phyloP scores from a whole-genome alignment of 2,888 invertebrate species.

The Polia nebulosa region DNA sequence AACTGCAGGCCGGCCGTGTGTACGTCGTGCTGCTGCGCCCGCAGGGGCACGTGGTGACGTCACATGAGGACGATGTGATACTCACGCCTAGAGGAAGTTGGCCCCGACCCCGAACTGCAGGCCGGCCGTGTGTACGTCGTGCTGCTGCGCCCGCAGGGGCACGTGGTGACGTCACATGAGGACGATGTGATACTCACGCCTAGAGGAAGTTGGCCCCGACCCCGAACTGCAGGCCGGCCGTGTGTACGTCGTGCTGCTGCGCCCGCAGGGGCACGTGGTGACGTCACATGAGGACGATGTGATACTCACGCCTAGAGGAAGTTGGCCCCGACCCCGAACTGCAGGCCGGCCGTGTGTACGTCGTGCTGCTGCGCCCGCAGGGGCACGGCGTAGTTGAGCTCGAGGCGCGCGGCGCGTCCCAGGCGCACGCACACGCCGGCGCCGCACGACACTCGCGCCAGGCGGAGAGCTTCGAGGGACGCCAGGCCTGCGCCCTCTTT shows the following conservation, averaged over 20 bases:
- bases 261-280: conserved; percentile 94
- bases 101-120: too few species aligned
- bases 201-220: conserved; percentile 95
- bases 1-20: too few species aligned
- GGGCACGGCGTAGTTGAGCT: conserved; percentile 98
- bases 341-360: conserved; percentile 92
- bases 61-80: too few species aligned
- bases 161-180: too few species aligned
- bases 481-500: conserved; percentile 83
- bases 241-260: conserved; percentile 90
- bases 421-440: conserved; percentile 91
- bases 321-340: conserved; percentile 96
- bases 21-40: too few species aligned
- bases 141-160: neutral
- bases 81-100: too few species aligned
- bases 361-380: conserved; percentile 91
- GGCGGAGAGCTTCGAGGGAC: conserved; percentile 82
- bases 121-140: too few species aligned
- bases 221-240: conserved; percentile 95
- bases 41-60: too few species aligned
- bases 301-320: conserved; percentile 88
- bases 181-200: conserved; percentile 23
- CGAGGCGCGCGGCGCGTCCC: conserved; percentile 96
- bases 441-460: conserved; percentile 94
- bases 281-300: too few species aligned